These are phyloP conservation scores for Zoanthus gigantus DNA, from an alignment of 92 coral and sea anemone genomes.

Conservation along the genomic window DNA sequence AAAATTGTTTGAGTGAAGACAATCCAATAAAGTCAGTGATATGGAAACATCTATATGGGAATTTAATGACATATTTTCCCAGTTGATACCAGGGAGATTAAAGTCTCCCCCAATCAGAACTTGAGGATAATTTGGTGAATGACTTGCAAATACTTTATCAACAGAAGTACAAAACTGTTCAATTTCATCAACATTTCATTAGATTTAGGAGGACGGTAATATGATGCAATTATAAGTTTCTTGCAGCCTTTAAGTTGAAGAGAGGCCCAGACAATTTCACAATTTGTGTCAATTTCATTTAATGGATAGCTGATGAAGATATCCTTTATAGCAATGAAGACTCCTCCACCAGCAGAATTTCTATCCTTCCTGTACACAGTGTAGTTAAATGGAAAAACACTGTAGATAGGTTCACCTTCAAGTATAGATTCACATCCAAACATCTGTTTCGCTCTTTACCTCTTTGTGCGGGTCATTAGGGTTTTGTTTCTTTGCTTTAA, in stretches of 20 bases:
- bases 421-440: too few species aligned
- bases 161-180: slow-evolving; percentile 38
- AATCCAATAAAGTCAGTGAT: neutral
- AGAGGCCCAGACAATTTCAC: slow-evolving; percentile 45
- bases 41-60: slow-evolving; percentile 1
- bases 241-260: slow-evolving; percentile 27
- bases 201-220: slow-evolving; percentile 50
- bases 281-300: slow-evolving; percentile 30
- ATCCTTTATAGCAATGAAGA: slow-evolving; percentile 42
- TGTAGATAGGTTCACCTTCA: too few species aligned
- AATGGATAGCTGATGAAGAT: slow-evolving; percentile 36
- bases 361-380: slow-evolving; percentile 48
- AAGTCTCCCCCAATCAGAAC: slow-evolving; percentile 39
- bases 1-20: too few species aligned
- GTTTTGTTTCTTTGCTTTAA: too few species aligned
- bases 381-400: neutral
- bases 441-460: too few species aligned
- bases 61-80: slow-evolving; percentile 42
- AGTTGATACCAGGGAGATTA: slow-evolving; percentile 36
- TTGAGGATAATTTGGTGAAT: slow-evolving; percentile 32
- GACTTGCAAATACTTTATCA: slow-evolving; percentile 21
- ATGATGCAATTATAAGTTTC: slow-evolving; percentile 44
- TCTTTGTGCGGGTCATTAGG: too few species aligned
- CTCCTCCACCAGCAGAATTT: slow-evolving; percentile 41
- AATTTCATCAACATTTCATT: neutral